Evolutionary conservation across 2,797 vertebrate genomes (phyloP).

Genomic region (Labroides dimidiatus): DNA sequence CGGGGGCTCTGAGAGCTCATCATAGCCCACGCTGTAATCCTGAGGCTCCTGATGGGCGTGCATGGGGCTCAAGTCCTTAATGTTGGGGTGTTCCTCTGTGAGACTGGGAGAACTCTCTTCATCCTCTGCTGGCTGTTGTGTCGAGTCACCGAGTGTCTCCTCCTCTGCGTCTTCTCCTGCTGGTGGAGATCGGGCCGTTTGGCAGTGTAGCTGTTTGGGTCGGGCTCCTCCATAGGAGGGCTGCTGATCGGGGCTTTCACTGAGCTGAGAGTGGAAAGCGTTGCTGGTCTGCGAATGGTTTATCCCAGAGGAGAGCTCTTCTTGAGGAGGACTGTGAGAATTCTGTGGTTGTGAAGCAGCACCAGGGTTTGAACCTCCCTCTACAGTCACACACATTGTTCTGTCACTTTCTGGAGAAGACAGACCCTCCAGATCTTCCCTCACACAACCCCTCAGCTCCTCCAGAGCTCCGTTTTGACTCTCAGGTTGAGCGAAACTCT

Average conservation of each 20-base stretch:
- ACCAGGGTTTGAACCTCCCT: constrained; percentile 53
- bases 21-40: constrained; percentile 66
- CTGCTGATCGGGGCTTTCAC: constrained; percentile 61
- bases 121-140: constrained; percentile 42
- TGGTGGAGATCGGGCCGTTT: constrained; percentile 69
- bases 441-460: constrained; percentile 55
- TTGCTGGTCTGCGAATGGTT: constrained; percentile 48
- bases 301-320: constrained; percentile 31
- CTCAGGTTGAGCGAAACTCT: constrained; percentile 61
- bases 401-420: constrained; percentile 77
- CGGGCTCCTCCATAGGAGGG: constrained; percentile 86
- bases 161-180: constrained; percentile 60
- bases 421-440: constrained; percentile 54
- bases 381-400: constrained; percentile 48
- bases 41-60: constrained; percentile 61
- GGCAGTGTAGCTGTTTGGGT: constrained; percentile 87
- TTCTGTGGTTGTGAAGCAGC: constrained; percentile 58
- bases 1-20: constrained; percentile 84
- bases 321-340: constrained; percentile 42
- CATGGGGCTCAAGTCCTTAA: constrained; percentile 37
- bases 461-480: constrained; percentile 47
- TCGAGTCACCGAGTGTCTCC: constrained; percentile 7
- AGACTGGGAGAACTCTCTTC: constrained; percentile 48
- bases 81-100: constrained; percentile 45
- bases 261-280: constrained; percentile 57